Conservation (phyloP, 2,888 invertebrate genomes). For the Tiliacea citrago region DNA sequence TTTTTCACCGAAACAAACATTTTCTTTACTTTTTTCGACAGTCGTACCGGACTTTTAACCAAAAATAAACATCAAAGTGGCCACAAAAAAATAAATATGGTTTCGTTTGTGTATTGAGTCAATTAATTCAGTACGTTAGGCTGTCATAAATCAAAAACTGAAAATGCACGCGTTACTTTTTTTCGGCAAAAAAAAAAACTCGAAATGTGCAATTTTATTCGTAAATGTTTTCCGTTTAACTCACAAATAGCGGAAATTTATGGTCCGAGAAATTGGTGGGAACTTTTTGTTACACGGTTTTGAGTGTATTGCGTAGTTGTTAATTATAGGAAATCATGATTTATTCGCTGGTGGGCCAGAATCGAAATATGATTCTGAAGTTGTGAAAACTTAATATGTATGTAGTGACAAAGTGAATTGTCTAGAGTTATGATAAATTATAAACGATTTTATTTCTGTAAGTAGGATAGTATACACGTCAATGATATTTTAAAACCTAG, state of each 20-base stretch:
- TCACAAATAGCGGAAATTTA: conserved; percentile 70
- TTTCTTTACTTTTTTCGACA: conserved; percentile 50
- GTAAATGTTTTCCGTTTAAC: conserved; percentile 79
- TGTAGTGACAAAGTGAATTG: background rate
- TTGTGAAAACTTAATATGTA: background rate
- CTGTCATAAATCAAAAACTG: conserved; percentile 59
- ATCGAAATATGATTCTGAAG: conserved; percentile 1
- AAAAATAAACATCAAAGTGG: conserved; percentile 50
- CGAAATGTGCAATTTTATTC: conserved; percentile 60
- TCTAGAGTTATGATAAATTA: too few relatives aligned
- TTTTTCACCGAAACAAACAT: conserved; percentile 47
- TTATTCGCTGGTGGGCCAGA: conserved; percentile 11
- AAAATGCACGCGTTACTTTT: conserved; percentile 48
- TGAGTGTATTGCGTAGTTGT: conserved; percentile 44
- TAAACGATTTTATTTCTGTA: too few relatives aligned
- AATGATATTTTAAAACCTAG: too few relatives aligned
- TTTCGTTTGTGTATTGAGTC: conserved; percentile 60
- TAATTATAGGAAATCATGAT: conserved; percentile 37
- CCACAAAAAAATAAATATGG: conserved; percentile 60
- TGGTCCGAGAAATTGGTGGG: conserved; percentile 63
- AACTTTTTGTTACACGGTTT: conserved; percentile 52
- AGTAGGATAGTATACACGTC: too few relatives aligned
- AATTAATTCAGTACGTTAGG: conserved; percentile 61
- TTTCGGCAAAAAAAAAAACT: conserved; percentile 50
- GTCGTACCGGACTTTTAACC: conserved; percentile 38